Conservation (phyloP, 1,140 invertebrate genomes). For the Polyergus mexicanus region DNA sequence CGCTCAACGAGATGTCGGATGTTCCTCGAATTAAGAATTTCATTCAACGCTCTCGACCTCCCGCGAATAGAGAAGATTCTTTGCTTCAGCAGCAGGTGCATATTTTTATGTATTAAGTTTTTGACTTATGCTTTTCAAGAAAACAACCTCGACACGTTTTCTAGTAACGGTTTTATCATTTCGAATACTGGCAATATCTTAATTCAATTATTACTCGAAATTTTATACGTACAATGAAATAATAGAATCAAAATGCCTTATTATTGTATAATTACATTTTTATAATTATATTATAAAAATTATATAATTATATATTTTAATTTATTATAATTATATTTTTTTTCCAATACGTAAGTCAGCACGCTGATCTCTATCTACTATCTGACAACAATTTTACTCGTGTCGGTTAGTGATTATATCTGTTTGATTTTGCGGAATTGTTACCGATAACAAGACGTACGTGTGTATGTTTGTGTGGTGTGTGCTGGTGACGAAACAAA, state of each 20-base stretch:
- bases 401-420: not conserved
- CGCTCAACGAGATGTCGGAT: conserved; percentile 26
- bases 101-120: not conserved
- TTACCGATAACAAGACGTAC: conserved; percentile 27
- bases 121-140: not conserved
- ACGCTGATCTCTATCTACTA: not conserved
- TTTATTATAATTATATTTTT: no score
- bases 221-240: not conserved
- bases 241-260: not conserved
- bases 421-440: conserved; percentile 33
- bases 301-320: no score
- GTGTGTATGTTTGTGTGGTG: no score
- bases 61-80: not conserved
- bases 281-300: no score
- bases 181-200: not conserved
- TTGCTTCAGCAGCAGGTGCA: not conserved
- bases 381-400: conserved; percentile 30
- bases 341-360: not conserved
- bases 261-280: not conserved
- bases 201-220: not conserved
- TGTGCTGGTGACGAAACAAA: conserved; percentile 18
- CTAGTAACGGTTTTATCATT: not conserved
- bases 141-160: conserved; percentile 10
- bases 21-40: conserved; percentile 64
- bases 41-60: conserved; percentile 38